These are phyloP conservation scores for Meandrusa payeni DNA, from an alignment of 2,888 invertebrate species.

Conservation along the genomic window DNA sequence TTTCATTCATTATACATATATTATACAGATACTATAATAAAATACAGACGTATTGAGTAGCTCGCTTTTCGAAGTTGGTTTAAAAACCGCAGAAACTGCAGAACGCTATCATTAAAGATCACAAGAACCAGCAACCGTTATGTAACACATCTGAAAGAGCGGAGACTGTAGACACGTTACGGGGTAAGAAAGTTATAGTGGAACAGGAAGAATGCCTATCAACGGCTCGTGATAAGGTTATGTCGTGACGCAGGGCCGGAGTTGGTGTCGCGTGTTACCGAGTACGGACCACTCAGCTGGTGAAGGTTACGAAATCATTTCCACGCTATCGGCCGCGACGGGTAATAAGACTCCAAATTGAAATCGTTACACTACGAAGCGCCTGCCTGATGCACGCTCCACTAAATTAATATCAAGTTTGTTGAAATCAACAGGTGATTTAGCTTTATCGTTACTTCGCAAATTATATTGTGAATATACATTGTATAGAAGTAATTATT, in stretches of 20 bases:
- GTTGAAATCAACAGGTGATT: conserved; percentile 18
- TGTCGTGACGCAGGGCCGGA: conserved; percentile 38
- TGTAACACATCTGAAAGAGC: conserved; percentile 13
- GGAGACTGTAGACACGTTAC: conserved; percentile 18
- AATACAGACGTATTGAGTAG: too few relatives aligned
- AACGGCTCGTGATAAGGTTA: conserved; percentile 33
- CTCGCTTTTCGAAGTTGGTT: too few relatives aligned
- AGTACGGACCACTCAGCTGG: conserved; percentile 34
- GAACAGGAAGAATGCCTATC: conserved; percentile 29
- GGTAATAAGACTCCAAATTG: conserved; percentile 40
- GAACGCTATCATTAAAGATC: conserved; percentile 6
- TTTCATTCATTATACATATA: too few relatives aligned
- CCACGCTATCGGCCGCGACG: conserved; percentile 35
- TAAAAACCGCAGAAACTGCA: too few relatives aligned
- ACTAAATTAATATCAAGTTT: conserved; percentile 20
- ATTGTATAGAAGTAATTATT: too few relatives aligned
- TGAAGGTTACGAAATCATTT: conserved; percentile 41
- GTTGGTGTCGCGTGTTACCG: conserved; percentile 48
- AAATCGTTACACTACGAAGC: conserved; percentile 38
- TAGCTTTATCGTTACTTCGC: conserved; percentile 1
- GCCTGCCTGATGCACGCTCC: conserved; percentile 29
- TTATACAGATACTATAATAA: too few relatives aligned
- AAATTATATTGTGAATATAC: too few relatives aligned
- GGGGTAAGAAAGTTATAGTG: conserved; percentile 23
- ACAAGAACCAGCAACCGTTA: conserved; percentile 5